Base-by-base conservation (phyloP, 2,797 vertebrate species). In the Telmatherina bonti region DNA sequence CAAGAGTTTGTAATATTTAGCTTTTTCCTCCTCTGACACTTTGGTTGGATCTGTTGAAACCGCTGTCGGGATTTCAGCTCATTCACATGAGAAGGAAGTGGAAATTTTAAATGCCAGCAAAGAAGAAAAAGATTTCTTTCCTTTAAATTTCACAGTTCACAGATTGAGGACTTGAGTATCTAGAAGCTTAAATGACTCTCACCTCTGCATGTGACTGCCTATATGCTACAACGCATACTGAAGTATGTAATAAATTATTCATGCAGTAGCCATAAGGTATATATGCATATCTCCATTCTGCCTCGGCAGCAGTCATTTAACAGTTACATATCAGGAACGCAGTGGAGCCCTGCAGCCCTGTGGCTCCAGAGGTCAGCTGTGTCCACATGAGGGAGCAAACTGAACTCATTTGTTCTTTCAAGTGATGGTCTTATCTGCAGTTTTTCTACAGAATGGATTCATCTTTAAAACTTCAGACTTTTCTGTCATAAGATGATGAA, bases 191-290 rank as follows among this genome's bases (percentile, higher is more conserved):
- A 78, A 59, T 65, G 36, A 73, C 66, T 70, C 41, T 30, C 2
- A 16, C 51, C 31, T 1, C 22, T 0, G 10, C 58, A 57, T 72
- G 75, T 2, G 49, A 33, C 67, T 70, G 65, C 59, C 47, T 52
- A 22, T 51, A 58, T 65, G 68, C 53, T 33, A 72, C 78, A 62
- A 36, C 11, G 63, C 57, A 49, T 30, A 63, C 52, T 51, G n/a
- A 63, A 60, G 47, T 54, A 60, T 67, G 62, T 60, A 56, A 86
- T 89, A 71, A 68, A 89, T 85, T 66, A 90, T 85, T 84, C 83
- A 83, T 79, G 4, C n/a, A 12, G 1, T 63, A 7, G 62, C 74
- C 65, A 78, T 76, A 58, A 73, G 72, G 72, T 79, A 62, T 49
- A 45, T 43, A 51, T 58, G 65, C 63, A 61, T 58, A 73, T 67